Percentiles rank a stretch among this genome's conserved stretches.
phyloP scores from a whole-genome alignment of 1,140 invertebrate genomes.

The Pseudomyrmex concolor region DNA sequence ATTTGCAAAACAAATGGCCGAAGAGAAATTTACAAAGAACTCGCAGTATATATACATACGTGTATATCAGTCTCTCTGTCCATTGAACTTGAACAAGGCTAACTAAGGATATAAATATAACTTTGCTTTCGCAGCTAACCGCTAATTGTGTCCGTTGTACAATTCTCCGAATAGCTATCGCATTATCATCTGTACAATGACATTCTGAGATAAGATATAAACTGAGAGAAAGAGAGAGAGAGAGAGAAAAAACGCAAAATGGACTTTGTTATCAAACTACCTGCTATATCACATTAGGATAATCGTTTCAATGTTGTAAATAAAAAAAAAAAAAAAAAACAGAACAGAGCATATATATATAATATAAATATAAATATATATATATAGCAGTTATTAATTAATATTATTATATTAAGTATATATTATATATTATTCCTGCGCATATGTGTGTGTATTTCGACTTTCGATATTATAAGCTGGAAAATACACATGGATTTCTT shows the following conservation, averaged over 20 bases:
- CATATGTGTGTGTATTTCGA: constrained; percentile 61
- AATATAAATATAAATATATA: constrained; percentile 66
- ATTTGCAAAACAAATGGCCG: too few relatives aligned
- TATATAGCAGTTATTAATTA: too few relatives aligned
- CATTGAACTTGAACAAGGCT: neutral
- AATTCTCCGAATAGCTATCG: constrained; percentile 64
- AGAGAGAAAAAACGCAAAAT: constrained; percentile 15
- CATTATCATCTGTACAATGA: constrained; percentile 67
- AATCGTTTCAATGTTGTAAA: constrained; percentile 79
- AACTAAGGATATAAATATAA: constrained; percentile 3
- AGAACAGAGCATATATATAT: constrained; percentile 60
- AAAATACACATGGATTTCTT: constrained; percentile 73
- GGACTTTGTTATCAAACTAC: constrained; percentile 71
- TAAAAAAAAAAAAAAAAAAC: constrained; percentile 62
- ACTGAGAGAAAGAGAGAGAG: constrained; percentile 4
- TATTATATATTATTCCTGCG: constrained; percentile 58
- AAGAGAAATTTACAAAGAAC: too few relatives aligned
- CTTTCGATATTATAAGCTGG: constrained; percentile 72
- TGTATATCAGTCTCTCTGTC: constrained; percentile 34
- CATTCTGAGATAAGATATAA: constrained; percentile 64
- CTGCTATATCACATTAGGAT: constrained; percentile 70
- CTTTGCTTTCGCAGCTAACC: constrained; percentile 57
- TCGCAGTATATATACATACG: constrained; percentile 18
- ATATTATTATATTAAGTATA: constrained; percentile 61
- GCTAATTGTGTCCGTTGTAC: constrained; percentile 72